Conservation (phyloP, 2,888 invertebrate species). For the Hemithea aestivaria region DNA sequence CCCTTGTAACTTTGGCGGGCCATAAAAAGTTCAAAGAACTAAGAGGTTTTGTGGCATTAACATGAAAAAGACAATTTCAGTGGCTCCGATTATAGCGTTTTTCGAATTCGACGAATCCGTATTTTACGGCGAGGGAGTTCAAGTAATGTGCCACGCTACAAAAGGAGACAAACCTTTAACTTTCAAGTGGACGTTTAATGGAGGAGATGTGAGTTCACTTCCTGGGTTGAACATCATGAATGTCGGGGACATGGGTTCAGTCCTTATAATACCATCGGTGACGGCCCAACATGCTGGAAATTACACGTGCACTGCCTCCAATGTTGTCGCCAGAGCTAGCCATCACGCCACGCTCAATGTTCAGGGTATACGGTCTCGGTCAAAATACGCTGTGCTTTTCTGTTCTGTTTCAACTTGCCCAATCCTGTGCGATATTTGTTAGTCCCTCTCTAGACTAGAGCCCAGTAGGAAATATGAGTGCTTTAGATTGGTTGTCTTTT, state of each 20-base stretch:
- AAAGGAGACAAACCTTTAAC: slow-evolving; percentile 86
- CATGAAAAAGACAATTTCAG: slow-evolving; percentile 57
- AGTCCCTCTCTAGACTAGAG: slow-evolving; percentile 7
- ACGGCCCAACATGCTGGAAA: slow-evolving; percentile 84
- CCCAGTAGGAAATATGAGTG: slow-evolving; percentile 7
- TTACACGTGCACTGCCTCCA: slow-evolving; percentile 83
- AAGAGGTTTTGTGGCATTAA: slow-evolving; percentile 3
- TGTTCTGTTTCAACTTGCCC: slow-evolving; percentile 42
- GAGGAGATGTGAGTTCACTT: slow-evolving; percentile 76
- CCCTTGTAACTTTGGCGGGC: slow-evolving; percentile 74
- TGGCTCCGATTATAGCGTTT: slow-evolving; percentile 79
- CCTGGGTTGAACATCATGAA: slow-evolving; percentile 82
- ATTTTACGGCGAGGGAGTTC: slow-evolving; percentile 79
- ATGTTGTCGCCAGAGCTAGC: slow-evolving; percentile 80
- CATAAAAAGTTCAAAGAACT: slow-evolving; percentile 39
- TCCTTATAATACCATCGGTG: slow-evolving; percentile 84
- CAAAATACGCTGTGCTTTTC: slow-evolving; percentile 49
- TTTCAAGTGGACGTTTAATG: slow-evolving; percentile 87
- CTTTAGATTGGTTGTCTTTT: slow-evolving; percentile 34
- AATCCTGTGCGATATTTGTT: slow-evolving; percentile 16
- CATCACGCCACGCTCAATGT: slow-evolving; percentile 81
- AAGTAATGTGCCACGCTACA: slow-evolving; percentile 79
- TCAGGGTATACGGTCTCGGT: slow-evolving; percentile 76
- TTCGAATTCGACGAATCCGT: slow-evolving; percentile 80
- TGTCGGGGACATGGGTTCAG: slow-evolving; percentile 82